A percentile compares a stretch with the other conserved stretches of the same genome.
Evolutionary conservation across 2,888 invertebrate genomes (phyloP).

Genomic region (Ormyrus pomaceus): DNA sequence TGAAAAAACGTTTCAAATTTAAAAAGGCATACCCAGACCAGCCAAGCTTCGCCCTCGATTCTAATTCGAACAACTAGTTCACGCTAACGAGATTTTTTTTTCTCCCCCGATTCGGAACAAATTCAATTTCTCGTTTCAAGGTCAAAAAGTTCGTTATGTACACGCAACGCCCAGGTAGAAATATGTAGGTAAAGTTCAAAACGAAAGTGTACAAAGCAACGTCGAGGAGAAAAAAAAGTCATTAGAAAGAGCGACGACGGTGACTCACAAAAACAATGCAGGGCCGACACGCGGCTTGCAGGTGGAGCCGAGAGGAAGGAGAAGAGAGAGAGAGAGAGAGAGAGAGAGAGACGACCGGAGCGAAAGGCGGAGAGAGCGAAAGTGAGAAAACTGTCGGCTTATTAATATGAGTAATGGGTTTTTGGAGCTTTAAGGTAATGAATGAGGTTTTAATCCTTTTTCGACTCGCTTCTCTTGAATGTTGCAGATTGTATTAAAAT

Average conservation of each 20-base stretch:
- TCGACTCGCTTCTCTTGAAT: conserved; percentile 2
- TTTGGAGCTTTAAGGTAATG: background rate
- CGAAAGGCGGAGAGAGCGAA: conserved; percentile 1
- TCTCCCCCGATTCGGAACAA: background rate
- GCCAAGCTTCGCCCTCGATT: background rate
- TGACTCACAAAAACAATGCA: conserved; percentile 35
- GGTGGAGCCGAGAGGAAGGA: background rate
- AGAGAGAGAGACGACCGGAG: conserved; percentile 5
- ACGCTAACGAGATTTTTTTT: conserved; percentile 9
- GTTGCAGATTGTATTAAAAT: background rate
- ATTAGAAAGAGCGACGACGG: conserved; percentile 43
- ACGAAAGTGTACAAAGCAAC: background rate
- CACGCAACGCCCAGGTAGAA: background rate
- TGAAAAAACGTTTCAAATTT: background rate
- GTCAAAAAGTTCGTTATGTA: background rate
- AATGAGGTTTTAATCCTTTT: background rate
- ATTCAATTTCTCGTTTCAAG: conserved; percentile 20
- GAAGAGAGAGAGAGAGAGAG: background rate
- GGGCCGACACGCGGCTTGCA: conserved; percentile 21
- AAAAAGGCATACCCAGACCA: too few species aligned
- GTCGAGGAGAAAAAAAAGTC: conserved; percentile 18
- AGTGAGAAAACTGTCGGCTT: conserved; percentile 5
- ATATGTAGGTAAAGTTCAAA: background rate
- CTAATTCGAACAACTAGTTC: background rate
- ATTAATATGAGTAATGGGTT: conserved; percentile 7